Percentiles rank a stretch among this genome's conserved stretches.
These are phyloP conservation scores for Petrolisthes manimaculis DNA, from an alignment of 2,888 invertebrate genomes.

Conservation along the genomic window DNA sequence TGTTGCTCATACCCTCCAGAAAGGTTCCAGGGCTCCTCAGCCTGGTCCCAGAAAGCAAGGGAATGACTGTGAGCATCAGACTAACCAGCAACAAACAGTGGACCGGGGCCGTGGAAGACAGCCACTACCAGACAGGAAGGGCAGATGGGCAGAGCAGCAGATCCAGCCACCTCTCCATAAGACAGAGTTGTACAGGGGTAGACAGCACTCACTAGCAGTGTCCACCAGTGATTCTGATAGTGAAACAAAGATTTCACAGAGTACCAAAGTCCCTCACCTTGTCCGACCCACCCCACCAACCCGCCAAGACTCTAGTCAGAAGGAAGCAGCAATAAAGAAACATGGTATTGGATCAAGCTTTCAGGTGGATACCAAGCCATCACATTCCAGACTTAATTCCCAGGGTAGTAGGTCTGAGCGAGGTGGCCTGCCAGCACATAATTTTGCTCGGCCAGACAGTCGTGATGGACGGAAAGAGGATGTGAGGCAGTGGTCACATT, in stretches of 20 bases:
- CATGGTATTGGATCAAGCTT: not conserved
- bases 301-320: not conserved
- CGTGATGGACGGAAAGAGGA: not conserved
- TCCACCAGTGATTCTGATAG: slow-evolving; percentile 5
- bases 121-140: not conserved
- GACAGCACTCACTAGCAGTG: not conserved
- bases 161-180: not conserved
- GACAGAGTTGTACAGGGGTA: not conserved
- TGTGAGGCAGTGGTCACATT: not conserved
- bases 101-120: not conserved
- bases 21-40: not conserved
- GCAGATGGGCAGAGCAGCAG: not conserved
- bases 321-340: not conserved
- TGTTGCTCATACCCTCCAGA: not conserved
- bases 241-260: not conserved
- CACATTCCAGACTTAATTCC: no score
- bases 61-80: not conserved
- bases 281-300: not conserved
- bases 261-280: not conserved
- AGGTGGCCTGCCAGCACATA: not conserved
- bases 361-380: not conserved
- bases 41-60: not conserved
- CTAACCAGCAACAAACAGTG: not conserved
- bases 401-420: not conserved
- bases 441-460: not conserved